A percentile compares a stretch with the other conserved stretches of the same genome.
Conservation (phyloP, 2,113 vertebrate genomes). For the Oryzias curvinotus region DNA sequence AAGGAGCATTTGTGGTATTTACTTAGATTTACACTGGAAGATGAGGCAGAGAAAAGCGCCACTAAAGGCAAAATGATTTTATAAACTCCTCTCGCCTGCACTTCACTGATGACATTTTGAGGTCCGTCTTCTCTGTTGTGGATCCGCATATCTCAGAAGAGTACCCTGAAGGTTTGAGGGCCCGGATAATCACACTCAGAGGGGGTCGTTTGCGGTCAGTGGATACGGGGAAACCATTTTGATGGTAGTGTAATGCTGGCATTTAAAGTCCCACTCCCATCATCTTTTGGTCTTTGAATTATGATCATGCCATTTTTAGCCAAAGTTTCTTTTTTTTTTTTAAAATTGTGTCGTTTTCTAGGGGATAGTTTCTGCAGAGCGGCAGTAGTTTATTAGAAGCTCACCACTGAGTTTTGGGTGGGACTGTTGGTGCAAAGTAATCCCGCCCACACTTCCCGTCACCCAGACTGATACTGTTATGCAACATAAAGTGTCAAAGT, state of each 20-base stretch:
- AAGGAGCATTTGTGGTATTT: conserved; percentile 1
- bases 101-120: conserved; percentile 41
- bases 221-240: conserved; percentile 17
- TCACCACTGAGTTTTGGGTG: no score
- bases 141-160: conserved; percentile 33
- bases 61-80: neutral
- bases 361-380: no score
- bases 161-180: conserved; percentile 10
- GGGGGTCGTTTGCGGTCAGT: conserved; percentile 27
- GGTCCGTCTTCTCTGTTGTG: conserved; percentile 17
- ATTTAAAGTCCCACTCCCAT: conserved; percentile 45
- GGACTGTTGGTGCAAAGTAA: no score
- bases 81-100: conserved; percentile 1
- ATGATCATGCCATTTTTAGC: no score
- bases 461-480: no score
- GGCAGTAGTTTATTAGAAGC: no score
- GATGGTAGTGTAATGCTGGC: conserved; percentile 37
- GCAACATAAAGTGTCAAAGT: no score
- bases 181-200: conserved; percentile 30
- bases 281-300: no score
- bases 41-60: neutral
- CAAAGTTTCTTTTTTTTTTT: no score
- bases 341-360: no score
- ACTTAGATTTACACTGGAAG: conserved; percentile 10
- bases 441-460: no score